These are phyloP conservation scores for Ganaspis sp. DNA, from an alignment of 1,140 invertebrate species.

Conservation along the genomic window DNA sequence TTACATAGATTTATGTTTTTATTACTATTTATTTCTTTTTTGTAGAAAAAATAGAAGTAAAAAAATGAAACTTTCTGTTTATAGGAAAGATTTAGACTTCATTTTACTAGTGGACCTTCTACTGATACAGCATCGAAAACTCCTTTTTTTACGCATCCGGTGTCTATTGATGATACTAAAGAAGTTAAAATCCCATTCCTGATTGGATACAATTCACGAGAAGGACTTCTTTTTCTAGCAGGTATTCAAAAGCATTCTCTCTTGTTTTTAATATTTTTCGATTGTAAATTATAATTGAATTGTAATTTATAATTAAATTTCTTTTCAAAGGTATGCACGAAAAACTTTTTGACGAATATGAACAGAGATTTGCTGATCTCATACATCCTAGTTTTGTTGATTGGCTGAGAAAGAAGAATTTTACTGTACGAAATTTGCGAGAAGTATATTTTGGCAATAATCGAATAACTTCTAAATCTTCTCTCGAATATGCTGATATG, in stretches of 20 bases:
- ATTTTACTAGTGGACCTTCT: constrained; percentile 56
- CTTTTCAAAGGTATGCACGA: constrained; percentile 37
- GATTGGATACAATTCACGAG: constrained; percentile 78
- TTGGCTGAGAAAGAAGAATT: constrained; percentile 38
- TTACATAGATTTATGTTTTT: too few species aligned
- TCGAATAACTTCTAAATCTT: constrained; percentile 53
- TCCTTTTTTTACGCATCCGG: constrained; percentile 71
- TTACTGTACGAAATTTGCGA: constrained; percentile 48
- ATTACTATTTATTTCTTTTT: too few species aligned
- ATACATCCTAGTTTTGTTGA: constrained; percentile 35
- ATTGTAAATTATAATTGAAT: background rate
- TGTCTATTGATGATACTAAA: constrained; percentile 61
- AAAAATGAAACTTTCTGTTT: background rate
- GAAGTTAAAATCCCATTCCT: constrained; percentile 79
- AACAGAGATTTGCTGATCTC: constrained; percentile 42
- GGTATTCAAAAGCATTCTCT: constrained; percentile 8
- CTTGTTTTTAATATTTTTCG: background rate
- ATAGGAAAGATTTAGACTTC: constrained; percentile 50
- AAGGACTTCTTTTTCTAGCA: constrained; percentile 68
- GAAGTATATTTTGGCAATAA: constrained; percentile 66
- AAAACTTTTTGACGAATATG: constrained; percentile 39
- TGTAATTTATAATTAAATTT: background rate
- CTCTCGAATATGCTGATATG: constrained; percentile 68
- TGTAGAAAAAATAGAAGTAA: background rate
- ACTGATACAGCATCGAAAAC: constrained; percentile 62